Base-by-base conservation (phyloP, 2,888 invertebrate genomes). In the Leptopilina drosophilae region DNA sequence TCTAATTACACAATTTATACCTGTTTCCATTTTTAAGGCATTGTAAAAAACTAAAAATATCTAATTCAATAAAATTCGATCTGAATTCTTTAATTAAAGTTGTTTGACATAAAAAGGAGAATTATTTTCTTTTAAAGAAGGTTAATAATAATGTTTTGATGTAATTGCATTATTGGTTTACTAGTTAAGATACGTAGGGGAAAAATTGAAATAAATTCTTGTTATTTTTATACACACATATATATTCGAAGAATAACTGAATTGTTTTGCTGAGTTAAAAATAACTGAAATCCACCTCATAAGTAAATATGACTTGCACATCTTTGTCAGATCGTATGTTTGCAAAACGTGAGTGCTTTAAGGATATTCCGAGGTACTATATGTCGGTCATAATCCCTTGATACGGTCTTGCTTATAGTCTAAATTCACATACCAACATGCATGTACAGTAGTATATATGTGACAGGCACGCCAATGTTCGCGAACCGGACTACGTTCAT, bases 371-470 rank as follows among this genome's bases (percentile, higher is more conserved):
- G 56, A 56, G 26, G 69, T 33, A 73, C 56, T 73, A n/a, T 33
- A 33, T 49, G 69, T 56, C 26, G 33, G 69, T 33, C 69, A 73
- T 73, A 73, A 73, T 73, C 69, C 69, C 53, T 73, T 73, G 53
- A 73, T 73, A 73, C 11, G 56, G 56, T 73, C 56, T 9, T 73
- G 33, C 26, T 73, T 59, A 73, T 73, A 56, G 56, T 56, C 56
- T 40, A 53, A 73, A 73, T 73, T 73, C 73, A 40, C 73, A 56
- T 73, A 73, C 53, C 56, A n/a, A 15, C 73, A 56, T 73, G n/a
- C 53, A 53, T 33, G 56, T 73, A 11, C 40, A 73, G 11, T 49
- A 4, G 9, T 56, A 15, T 56, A 56, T 56, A 73, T 26, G 33
- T 26, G n/a, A 33, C 53, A 8, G 73, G 73, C 69, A 73, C 53